Conservation (phyloP, 2,888 invertebrate genomes). For the Nephrotoma appendiculata region DNA sequence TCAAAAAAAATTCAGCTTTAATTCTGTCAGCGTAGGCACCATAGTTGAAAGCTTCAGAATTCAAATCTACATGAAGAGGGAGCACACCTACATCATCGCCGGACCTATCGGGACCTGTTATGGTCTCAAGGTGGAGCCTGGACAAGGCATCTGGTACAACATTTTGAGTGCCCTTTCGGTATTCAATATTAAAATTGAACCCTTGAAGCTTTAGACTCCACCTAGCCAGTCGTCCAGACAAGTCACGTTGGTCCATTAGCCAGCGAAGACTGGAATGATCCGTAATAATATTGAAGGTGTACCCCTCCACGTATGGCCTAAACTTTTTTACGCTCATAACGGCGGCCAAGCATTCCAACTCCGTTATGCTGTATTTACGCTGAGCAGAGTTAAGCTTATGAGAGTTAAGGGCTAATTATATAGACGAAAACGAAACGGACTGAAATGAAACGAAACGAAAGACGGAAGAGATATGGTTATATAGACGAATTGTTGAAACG, state of each 20-base stretch:
- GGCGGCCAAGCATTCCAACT: not conserved
- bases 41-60: not conserved
- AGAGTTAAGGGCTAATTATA: too few relatives aligned
- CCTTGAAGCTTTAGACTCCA: not conserved
- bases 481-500: too few relatives aligned
- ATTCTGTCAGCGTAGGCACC: not conserved
- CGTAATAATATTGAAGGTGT: not conserved
- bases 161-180: not conserved
- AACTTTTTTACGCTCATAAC: not conserved
- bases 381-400: not conserved
- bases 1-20: too few relatives aligned
- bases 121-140: not conserved
- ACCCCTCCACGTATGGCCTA: not conserved
- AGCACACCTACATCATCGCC: not conserved
- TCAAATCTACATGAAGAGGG: not conserved
- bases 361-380: not conserved
- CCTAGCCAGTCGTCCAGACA: too few relatives aligned
- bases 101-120: not conserved
- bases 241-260: not conserved
- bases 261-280: not conserved
- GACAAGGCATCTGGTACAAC: not conserved
- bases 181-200: not conserved
- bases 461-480: too few relatives aligned
- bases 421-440: too few relatives aligned
- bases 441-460: too few relatives aligned